Base-by-base conservation (phyloP, 2,113 vertebrate species). In the Corythornis vintsioides region DNA sequence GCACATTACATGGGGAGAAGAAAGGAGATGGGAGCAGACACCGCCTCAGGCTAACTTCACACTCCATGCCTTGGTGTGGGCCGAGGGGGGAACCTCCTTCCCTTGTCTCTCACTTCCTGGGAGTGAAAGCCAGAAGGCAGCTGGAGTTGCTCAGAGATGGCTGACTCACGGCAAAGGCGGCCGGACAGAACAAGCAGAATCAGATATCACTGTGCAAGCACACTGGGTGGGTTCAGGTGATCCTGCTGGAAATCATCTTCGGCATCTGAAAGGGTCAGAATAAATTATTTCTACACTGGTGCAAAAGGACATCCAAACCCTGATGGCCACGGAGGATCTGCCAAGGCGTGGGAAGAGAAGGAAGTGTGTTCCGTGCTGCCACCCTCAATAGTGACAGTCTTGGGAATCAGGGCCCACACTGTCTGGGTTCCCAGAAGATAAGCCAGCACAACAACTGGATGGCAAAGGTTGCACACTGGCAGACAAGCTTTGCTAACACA, bases 91-190 rank as follows among this genome's bases (percentile, higher is more conserved):
- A 86, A 19, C 69, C 73, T 81, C 69, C 74, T 50, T 81, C 69
- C 74, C 45, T 26, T 26, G 45, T 42, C 87, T 86, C 61, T 43
- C 47, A 33, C 91, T 93, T 92, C 92, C 96, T 83, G 89, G 91
- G 53, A 94, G 89, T 22, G 74, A 89, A 72, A 87, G 89, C n/a
- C 86, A 70, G 86, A 55, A 92, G 71, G 81, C 73, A 66, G 75
- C 60, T 60, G 84, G 72, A 76, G 61, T 33, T 87, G 81, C 92
- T 92, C 81, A 89, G 67, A 79, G 78, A 22, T 64, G 31, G 53
- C 71, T 94, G 96, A 95, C 74, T 96, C 94, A 94, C 47, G 6
- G 60, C 78, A 67, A 59, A 88, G 60, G 69, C 1, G 1, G 71
- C 64, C 0, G 75, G 87, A 83, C 78, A 83, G 76, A 95, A 92